These are phyloP conservation scores for Eulithis prunata DNA, from an alignment of 2,888 invertebrate genomes.

Conservation along the genomic window DNA sequence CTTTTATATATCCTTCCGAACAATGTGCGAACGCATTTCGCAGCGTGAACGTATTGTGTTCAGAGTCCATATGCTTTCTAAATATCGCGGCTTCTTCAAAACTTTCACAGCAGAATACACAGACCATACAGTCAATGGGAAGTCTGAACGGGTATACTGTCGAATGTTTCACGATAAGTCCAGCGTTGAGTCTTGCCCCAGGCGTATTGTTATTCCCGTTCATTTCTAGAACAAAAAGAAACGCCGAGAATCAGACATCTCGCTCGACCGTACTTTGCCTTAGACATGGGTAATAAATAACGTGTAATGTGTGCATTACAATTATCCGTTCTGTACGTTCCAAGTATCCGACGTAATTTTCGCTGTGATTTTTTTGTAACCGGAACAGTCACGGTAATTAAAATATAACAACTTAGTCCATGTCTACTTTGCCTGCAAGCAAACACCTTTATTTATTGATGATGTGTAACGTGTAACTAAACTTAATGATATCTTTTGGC, in stretches of 20 bases:
- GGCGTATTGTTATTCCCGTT: constrained; percentile 61
- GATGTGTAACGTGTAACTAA: background rate
- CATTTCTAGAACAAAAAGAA: constrained; percentile 80
- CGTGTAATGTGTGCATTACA: too few relatives aligned
- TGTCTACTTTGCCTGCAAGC: too few relatives aligned
- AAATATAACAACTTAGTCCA: too few relatives aligned
- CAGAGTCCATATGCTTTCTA: constrained; percentile 68
- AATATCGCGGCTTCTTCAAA: constrained; percentile 63
- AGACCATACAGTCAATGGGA: constrained; percentile 71
- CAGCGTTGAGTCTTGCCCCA: constrained; percentile 72
- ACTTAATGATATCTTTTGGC: background rate
- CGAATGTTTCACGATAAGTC: constrained; percentile 72
- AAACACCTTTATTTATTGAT: background rate
- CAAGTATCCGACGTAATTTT: too few relatives aligned
- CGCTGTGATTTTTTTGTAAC: too few relatives aligned
- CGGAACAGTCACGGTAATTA: too few relatives aligned
- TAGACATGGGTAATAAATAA: too few relatives aligned
- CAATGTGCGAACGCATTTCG: constrained; percentile 69
- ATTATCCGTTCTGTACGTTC: too few relatives aligned
- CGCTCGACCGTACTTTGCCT: background rate
- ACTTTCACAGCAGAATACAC: constrained; percentile 74
- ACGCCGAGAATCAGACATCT: constrained; percentile 63
- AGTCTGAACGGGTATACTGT: constrained; percentile 79
- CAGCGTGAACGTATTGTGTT: constrained; percentile 65
- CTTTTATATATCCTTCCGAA: constrained; percentile 70